Base-by-base conservation (phyloP, 2,797 vertebrate species). In the Monodelphis domestica region DNA sequence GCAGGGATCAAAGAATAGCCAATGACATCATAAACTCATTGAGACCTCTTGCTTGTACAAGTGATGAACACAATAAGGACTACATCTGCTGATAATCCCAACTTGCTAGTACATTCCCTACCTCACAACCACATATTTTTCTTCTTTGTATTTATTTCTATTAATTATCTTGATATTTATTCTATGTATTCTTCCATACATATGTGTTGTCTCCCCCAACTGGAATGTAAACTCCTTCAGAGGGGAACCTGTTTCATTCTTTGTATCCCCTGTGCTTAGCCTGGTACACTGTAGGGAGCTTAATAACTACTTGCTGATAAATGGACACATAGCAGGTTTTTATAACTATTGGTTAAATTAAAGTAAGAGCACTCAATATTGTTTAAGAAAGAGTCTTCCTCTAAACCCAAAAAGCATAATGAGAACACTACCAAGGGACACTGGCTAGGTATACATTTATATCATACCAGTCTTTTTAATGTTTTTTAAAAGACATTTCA, bases 401-500 rank as follows among this genome's bases (percentile, higher is more conserved):
- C 57, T 53, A 87, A 53, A 38, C 87, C 33, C 51, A 11, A 87
- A 91, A 29, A 52, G 45, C 54, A 56, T 26, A 29, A 88, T 38
- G 30, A 21, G 54, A 88, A 63, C 1, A n/a, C 59, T 63, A 63
- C 59, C 14, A 63, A 63, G 15, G 14, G 33, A n/a, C 9, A 63
- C 59, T 63, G 17, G 14, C 87, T 89, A 88, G 53, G 38, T 45
- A 55, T 28, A 55, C 24, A 21, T n/a, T 59, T n/a, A 12, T 53
- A 28, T 57, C 52, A 28, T 38, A 12, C 92, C 29, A 26, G 63
- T 63, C n/a, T 54, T 53, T 88, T 70, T 30, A 29, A 26, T 38
- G 84, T 87, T 53, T 50, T 88, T 93, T 89, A 52, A 91, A 78
- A 78, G 63, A 53, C n/a, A 88, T 51, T 30, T 70, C 15, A 59